phyloP scores from a whole-genome alignment of 2,797 vertebrate species.

The Silurus lanzhouensis region DNA sequence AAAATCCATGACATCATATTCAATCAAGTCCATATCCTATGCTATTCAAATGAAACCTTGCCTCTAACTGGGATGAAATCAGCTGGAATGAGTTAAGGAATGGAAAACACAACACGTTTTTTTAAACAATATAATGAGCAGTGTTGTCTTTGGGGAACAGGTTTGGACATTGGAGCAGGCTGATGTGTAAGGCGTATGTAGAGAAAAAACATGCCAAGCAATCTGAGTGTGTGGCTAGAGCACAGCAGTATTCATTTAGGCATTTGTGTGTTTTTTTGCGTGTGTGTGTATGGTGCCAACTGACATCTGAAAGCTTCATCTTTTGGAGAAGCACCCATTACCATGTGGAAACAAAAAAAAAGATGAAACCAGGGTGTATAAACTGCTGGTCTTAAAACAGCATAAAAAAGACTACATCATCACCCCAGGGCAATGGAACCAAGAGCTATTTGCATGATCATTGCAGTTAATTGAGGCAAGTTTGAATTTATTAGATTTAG shows the following conservation, averaged over 20 bases:
- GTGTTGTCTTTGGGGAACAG: conserved; percentile 33
- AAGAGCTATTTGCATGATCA: conserved; percentile 39
- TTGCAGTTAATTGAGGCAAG: conserved; percentile 37
- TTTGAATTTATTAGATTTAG: conserved; percentile 53
- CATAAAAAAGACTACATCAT: conserved; percentile 29
- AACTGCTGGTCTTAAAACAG: background rate
- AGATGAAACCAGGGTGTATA: background rate
- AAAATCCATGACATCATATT: background rate
- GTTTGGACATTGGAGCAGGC: background rate
- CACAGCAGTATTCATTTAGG: conserved; percentile 30
- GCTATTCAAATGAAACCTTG: background rate
- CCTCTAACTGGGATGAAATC: conserved; percentile 4
- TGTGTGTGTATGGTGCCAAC: background rate
- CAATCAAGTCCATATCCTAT: background rate
- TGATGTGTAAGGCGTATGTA: conserved; percentile 16
- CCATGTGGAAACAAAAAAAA: background rate
- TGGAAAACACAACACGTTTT: background rate
- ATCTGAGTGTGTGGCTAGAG: conserved; percentile 47
- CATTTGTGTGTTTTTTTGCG: conserved; percentile 7
- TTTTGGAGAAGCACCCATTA: background rate
- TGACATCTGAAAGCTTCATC: conserved; percentile 23
- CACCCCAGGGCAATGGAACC: background rate
- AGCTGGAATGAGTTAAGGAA: background rate
- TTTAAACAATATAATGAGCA: conserved; percentile 17
- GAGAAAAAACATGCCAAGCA: conserved; percentile 18